Evolutionary conservation across 2,888 invertebrate genomes (phyloP).

Genomic region (Hypomecis atomaria): DNA sequence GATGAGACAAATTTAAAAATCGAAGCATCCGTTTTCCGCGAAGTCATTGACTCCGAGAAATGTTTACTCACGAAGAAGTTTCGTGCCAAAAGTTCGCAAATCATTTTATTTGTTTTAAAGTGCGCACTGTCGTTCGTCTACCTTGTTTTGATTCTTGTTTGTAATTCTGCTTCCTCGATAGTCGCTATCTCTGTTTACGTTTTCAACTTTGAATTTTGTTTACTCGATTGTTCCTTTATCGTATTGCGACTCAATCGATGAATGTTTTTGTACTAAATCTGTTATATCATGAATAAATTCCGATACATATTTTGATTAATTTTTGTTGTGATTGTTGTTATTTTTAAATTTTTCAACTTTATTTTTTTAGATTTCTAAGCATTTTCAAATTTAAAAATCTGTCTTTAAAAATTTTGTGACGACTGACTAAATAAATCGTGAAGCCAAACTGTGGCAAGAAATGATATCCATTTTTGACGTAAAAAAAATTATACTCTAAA

Average conservation of each 20-base stretch:
- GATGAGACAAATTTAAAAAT: slow-evolving; percentile 15
- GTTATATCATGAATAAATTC: slow-evolving; percentile 6
- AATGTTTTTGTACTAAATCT: slow-evolving; percentile 3
- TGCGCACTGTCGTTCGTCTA: slow-evolving; percentile 33
- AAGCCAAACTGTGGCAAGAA: no score
- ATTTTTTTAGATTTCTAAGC: no score
- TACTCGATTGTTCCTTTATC: slow-evolving; percentile 33
- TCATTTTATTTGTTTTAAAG: slow-evolving; percentile 54
- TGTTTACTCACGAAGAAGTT: slow-evolving; percentile 69
- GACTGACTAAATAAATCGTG: no score
- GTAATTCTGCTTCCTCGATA: slow-evolving; percentile 60
- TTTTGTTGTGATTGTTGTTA: no score
- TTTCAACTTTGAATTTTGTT: slow-evolving; percentile 33
- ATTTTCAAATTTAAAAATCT: no score
- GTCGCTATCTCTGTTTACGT: slow-evolving; percentile 52
- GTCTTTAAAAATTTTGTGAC: no score
- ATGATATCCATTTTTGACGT: no score
- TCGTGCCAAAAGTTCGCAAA: slow-evolving; percentile 67
- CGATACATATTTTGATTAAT: not conserved
- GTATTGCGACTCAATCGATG: slow-evolving; percentile 23
- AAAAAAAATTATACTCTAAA: no score
- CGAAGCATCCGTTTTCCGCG: slow-evolving; percentile 45
- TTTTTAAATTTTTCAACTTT: no score
- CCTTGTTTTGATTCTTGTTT: slow-evolving; percentile 68
- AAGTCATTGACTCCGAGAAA: slow-evolving; percentile 75